These are phyloP conservation scores for Gastrophysa polygoni DNA, from an alignment of 2,888 invertebrate genomes.

Conservation along the genomic window DNA sequence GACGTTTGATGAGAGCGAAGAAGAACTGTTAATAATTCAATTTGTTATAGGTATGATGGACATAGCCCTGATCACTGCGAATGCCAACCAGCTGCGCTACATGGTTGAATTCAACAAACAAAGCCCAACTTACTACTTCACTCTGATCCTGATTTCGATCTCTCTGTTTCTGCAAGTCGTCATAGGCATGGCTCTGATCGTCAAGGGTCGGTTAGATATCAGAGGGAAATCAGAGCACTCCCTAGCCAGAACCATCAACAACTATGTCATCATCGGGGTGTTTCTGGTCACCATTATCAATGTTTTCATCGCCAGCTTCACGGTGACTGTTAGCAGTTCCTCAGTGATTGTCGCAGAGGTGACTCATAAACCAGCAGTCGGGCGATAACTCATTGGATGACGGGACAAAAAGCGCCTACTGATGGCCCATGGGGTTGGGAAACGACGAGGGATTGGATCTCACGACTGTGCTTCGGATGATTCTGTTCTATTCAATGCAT, in stretches of 20 bases:
- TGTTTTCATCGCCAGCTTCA: conserved; percentile 70
- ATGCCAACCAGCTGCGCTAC: conserved; percentile 72
- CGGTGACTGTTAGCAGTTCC: conserved; percentile 52
- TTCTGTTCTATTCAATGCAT: too few relatives aligned
- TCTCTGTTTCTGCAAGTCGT: conserved; percentile 69
- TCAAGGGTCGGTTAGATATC: conserved; percentile 65
- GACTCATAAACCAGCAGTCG: background rate
- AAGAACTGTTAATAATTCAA: background rate
- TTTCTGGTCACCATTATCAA: conserved; percentile 73
- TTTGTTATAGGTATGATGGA: conserved; percentile 68
- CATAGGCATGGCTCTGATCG: conserved; percentile 67
- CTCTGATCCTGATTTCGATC: conserved; percentile 63
- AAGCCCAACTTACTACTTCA: conserved; percentile 65
- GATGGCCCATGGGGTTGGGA: too few relatives aligned
- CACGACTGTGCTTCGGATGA: too few relatives aligned
- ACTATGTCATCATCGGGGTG: conserved; percentile 67
- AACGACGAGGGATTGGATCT: too few relatives aligned
- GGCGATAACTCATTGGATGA: too few relatives aligned
- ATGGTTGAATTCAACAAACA: conserved; percentile 65
- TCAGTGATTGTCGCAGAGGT: background rate
- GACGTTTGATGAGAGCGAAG: too few relatives aligned
- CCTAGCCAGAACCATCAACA: conserved; percentile 64
- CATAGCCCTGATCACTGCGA: conserved; percentile 71
- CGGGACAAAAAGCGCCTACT: too few relatives aligned
- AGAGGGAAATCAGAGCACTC: conserved; percentile 59